A percentile compares a stretch with the other conserved stretches of the same genome.
Conservation (phyloP, 1,140 invertebrate species). For the Metopolophium dirhodum region DNA sequence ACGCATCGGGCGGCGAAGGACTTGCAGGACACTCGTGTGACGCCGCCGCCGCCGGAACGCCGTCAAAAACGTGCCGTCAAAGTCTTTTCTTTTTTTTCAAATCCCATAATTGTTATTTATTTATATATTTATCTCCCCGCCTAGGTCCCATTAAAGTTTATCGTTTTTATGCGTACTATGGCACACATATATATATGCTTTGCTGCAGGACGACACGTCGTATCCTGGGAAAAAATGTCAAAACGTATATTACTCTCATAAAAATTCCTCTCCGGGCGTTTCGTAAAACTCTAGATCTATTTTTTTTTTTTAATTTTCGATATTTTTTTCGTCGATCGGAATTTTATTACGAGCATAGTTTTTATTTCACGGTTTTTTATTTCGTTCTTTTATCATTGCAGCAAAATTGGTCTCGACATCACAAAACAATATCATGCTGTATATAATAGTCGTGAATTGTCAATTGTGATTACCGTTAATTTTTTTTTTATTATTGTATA, state of each 20-base stretch:
- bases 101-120: neutral
- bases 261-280: constrained; percentile 24
- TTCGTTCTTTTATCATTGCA: neutral
- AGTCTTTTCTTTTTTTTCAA: constrained; percentile 20
- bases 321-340: constrained; percentile 23
- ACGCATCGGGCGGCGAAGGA: neutral
- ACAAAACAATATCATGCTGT: neutral
- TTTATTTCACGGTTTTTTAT: neutral
- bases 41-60: neutral
- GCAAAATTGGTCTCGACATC: neutral
- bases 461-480: constrained; percentile 25
- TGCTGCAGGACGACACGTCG: neutral
- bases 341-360: constrained; percentile 22
- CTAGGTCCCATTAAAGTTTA: neutral
- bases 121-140: constrained; percentile 27
- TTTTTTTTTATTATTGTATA: neutral
- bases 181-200: neutral
- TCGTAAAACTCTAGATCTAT: neutral
- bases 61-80: constrained; percentile 28
- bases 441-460: neutral
- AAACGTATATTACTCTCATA: constrained; percentile 26
- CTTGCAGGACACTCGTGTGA: neutral
- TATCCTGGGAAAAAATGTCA: neutral
- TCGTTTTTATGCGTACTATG: neutral
- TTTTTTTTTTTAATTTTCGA: constrained; percentile 6